These are phyloP conservation scores for Brachypalpus laphriformis DNA, from an alignment of 2,888 invertebrate species.

Conservation along the genomic window DNA sequence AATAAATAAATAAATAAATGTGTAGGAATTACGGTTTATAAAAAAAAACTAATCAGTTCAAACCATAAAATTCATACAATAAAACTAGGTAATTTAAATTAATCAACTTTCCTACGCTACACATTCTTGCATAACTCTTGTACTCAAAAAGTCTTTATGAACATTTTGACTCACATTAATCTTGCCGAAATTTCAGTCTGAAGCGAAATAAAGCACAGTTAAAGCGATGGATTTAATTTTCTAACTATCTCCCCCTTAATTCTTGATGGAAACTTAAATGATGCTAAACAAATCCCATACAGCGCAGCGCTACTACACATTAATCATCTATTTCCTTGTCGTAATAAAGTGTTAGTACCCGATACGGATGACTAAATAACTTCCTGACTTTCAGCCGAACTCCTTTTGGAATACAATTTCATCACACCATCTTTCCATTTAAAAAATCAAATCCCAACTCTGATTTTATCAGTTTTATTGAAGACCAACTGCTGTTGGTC, in stretches of 20 bases:
- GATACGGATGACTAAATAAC: slow-evolving; percentile 1
- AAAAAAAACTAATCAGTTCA: background rate
- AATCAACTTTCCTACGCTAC: background rate
- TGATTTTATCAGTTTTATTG: slow-evolving; percentile 24
- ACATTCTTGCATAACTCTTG: background rate
- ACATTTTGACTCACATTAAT: slow-evolving; percentile 13
- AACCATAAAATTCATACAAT: background rate
- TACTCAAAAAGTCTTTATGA: background rate
- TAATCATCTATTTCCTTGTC: slow-evolving; percentile 9
- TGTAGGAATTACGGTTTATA: no score
- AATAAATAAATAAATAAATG: no score
- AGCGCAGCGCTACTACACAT: background rate
- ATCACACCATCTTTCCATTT: slow-evolving; percentile 1
- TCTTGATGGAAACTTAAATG: slow-evolving; percentile 17
- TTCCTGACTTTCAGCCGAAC: background rate
- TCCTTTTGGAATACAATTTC: background rate
- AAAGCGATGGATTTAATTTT: slow-evolving; percentile 21
- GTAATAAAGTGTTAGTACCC: slow-evolving; percentile 20
- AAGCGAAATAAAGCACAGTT: slow-evolving; percentile 28
- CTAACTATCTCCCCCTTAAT: slow-evolving; percentile 27
- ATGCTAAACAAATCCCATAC: background rate
- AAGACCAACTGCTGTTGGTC: slow-evolving; percentile 11
- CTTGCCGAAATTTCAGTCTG: background rate
- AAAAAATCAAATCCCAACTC: slow-evolving; percentile 35
- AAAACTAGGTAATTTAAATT: background rate